Evolutionary conservation across 2,888 invertebrate species (phyloP), one percentile per base, ranked within the genome.

Genomic region (Unio delphinus): DNA sequence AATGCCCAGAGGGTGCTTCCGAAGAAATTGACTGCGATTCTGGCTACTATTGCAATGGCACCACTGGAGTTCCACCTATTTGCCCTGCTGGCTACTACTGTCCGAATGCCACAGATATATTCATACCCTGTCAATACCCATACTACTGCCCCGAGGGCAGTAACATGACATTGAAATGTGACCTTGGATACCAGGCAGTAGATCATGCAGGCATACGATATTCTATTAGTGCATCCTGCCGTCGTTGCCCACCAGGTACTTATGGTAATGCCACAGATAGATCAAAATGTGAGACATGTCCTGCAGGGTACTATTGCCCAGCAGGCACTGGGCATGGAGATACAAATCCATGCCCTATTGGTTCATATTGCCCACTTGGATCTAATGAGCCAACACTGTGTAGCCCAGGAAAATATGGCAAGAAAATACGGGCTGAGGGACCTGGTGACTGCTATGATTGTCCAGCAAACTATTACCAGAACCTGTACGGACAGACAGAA

Each of bases 261-360:
- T 89, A 88, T 69, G 87, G 88, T 58, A 87, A 89, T 72, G 74
- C 81, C 65, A 83, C 86, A 6, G 81, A 83, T 55, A 71, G 87
- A 5, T 68, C 79, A 8, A 26, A 70, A 15, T 89, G 89, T 69
- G 75, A 80, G 45, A 70, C 81, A 1, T 89, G 89, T 67, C 88
- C 88, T 8, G 83, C 83, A 20, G 89, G 89, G 8, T 89, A 84
- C 75, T 89, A 87, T 79, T 89, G 89, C 69, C 88, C 88, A 3
- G 82, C 66, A 30, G 88, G 86, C 15, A 86, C 86, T 3, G 82
- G 82, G 3, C 75, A 86, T 71, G 83, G 84, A 26, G 78, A 81
- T 54, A 72, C 76, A 23, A 80, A 86, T 65, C 81, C 81, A 2
- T 87, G 87, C 69, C 75, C 77, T 6, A 72, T 78, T 26, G 87